Base-by-base conservation (phyloP, 2,888 invertebrate genomes). In the Plutella xylostella region DNA sequence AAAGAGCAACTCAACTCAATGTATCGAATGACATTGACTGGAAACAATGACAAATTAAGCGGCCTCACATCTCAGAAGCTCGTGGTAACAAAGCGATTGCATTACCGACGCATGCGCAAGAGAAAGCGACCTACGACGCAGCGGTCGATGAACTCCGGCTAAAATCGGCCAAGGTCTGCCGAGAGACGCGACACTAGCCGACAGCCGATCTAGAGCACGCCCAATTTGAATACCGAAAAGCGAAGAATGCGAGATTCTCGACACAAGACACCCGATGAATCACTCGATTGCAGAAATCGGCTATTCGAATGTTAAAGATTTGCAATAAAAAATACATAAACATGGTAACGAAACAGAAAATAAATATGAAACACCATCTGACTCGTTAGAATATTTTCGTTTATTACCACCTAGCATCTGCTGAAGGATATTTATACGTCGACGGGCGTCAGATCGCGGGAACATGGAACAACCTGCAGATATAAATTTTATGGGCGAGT, bases 81-180 rank as follows among this genome's bases (percentile, higher is more conserved):
- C n/a, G n/a, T n/a, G n/a, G n/a, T n/a, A n/a, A 57, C 56, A 60
- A 55, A 56, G 57, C 59, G 60, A 59, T 61, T 63, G 68, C 68
- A 65, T 51, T 56, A 14, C 18, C 31, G 34, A 64, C 67, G 65
- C 70, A 64, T 66, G 68, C 68, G 65, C 57, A 53, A 22, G 72
- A 71, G 78, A 82, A 79, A 80, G 79, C 80, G 66, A 69, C 67
- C 66, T 61, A 63, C 60, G 52, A 53, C 54, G 58, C 52, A 48
- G 42, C 60, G 66, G 66, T 60, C 71, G 55, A 60, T 61, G 70
- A 74, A 68, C 73, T 62, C 62, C 52, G 52, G 58, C 66, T 68
- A 67, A 78, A 76, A 72, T 79, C 76, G 77, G 78, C 77, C 79
- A 79, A 79, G 79, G 77, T 78, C 77, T 66, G 37, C 38, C 22